Conservation (phyloP, 1,140 invertebrate species). For the Brachionus paranguensis region DNA sequence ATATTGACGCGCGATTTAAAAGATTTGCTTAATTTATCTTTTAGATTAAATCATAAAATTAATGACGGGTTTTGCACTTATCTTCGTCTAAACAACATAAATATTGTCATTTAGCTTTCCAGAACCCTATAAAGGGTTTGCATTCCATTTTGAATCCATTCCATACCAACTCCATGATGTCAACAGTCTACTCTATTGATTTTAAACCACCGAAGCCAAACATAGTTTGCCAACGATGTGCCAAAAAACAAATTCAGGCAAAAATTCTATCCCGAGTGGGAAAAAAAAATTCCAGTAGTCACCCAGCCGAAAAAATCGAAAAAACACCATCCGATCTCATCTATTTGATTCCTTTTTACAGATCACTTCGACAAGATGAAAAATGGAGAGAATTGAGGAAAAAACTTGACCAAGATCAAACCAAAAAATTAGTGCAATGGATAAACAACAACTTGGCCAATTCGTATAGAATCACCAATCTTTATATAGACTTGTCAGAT, state of each 20-base stretch:
- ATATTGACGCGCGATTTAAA: background rate
- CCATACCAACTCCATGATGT: background rate
- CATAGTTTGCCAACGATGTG: background rate
- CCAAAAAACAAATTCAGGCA: background rate
- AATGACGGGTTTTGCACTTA: background rate
- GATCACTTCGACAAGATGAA: background rate
- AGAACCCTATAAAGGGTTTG: background rate
- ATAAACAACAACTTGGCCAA: background rate
- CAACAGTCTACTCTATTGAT: background rate
- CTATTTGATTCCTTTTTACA: constrained; percentile 6
- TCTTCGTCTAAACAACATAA: background rate
- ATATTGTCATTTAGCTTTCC: background rate
- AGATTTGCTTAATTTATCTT: background rate
- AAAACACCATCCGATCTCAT: background rate
- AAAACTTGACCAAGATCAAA: background rate
- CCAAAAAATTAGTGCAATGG: background rate
- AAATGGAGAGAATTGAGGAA: background rate
- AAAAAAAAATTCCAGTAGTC: background rate
- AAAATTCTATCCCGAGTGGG: background rate
- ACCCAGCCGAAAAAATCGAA: background rate
- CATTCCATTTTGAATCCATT: background rate
- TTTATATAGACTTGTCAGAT: background rate
- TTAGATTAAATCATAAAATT: background rate
- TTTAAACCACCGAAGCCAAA: background rate
- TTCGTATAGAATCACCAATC: background rate